Conservation (phyloP, 1,140 invertebrate species). For the Chironomus tepperi region DNA sequence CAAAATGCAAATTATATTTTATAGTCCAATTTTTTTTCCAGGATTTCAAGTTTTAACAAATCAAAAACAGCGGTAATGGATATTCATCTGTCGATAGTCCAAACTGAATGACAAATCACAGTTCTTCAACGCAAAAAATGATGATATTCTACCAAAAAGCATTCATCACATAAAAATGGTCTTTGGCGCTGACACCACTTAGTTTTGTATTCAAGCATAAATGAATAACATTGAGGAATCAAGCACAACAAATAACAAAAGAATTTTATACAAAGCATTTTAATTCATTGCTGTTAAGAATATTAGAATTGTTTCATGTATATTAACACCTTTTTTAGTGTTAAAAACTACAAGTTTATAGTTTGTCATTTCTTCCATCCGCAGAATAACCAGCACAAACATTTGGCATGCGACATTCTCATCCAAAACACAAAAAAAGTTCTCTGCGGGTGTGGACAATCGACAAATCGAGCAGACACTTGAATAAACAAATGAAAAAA, state of each 20-base stretch:
- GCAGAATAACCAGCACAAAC: not conserved
- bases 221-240: not conserved
- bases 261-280: not conserved
- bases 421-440: too few species aligned
- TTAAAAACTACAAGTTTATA: not conserved
- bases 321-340: not conserved
- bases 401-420: constrained; percentile 3
- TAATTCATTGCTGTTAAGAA: not conserved
- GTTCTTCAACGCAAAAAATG: too few species aligned
- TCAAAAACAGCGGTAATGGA: too few species aligned
- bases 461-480: not conserved
- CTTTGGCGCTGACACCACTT: not conserved
- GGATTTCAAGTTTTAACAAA: too few species aligned
- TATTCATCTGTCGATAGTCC: too few species aligned
- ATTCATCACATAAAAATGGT: not conserved
- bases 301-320: not conserved
- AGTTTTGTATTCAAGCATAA: not conserved
- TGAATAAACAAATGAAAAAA: not conserved
- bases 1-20: too few species aligned
- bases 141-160: too few species aligned
- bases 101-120: too few species aligned
- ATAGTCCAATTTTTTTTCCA: too few species aligned
- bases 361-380: not conserved
- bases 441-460: not conserved
- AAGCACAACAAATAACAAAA: not conserved